These are phyloP conservation scores for Apteryx owenii DNA, from an alignment of 2,113 vertebrate genomes.

Conservation along the genomic window DNA sequence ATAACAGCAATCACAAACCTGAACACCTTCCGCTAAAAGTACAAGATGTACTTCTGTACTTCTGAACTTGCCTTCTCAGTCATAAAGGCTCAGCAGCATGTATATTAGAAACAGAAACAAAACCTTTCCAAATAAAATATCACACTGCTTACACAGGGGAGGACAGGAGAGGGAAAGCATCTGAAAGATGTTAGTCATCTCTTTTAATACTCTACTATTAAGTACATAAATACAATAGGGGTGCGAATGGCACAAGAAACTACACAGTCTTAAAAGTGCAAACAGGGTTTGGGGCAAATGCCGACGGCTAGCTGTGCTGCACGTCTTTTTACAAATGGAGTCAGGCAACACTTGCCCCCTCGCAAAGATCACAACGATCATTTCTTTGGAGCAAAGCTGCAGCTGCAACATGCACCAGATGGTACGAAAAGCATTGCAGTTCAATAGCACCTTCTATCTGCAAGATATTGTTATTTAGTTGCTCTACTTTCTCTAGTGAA, in stretches of 20 bases:
- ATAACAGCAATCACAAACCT: neutral
- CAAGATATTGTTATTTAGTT: neutral
- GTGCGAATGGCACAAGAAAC: neutral
- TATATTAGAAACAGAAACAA: neutral
- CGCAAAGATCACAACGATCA: neutral
- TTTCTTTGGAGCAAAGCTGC: neutral
- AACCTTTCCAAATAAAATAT: conserved; percentile 7
- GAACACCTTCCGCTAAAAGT: neutral
- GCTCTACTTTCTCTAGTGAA: neutral
- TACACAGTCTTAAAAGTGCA: rapidly evolving
- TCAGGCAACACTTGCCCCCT: neutral
- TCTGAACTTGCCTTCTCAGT: neutral
- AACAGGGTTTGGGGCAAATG: neutral
- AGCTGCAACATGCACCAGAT: neutral
- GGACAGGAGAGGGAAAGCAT: neutral
- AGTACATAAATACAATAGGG: neutral
- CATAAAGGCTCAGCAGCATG: neutral
- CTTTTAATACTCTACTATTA: neutral
- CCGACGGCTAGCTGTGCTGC: neutral
- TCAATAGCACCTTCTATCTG: conserved; percentile 69
- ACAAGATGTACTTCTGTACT: conserved; percentile 18
- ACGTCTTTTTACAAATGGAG: neutral
- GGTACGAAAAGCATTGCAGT: neutral
- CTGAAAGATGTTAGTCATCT: conserved; percentile 6
- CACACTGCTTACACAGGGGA: neutral